Percentiles rank a stretch among this genome's conserved stretches.
Conservation (phyloP, 2,888 invertebrate genomes). For the Crepidodera aurea region DNA sequence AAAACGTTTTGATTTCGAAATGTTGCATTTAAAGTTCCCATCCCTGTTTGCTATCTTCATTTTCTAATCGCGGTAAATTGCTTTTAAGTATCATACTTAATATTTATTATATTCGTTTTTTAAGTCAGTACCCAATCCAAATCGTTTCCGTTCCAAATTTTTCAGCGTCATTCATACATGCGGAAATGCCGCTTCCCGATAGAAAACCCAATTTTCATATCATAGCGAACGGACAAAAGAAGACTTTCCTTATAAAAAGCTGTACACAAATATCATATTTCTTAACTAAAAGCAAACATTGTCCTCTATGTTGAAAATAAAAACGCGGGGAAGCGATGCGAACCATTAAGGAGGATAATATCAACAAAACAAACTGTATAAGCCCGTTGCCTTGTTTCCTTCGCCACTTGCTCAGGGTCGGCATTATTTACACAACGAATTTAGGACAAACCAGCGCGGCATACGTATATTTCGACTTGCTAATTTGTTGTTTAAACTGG, state of each 20-base stretch:
- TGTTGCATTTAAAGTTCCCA: too few species aligned
- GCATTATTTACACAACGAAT: conserved; percentile 13
- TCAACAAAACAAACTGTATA: conserved; percentile 43
- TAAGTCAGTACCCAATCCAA: too few species aligned
- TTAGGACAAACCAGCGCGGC: conserved; percentile 9
- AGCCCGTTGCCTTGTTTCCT: conserved; percentile 31
- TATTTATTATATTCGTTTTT: too few species aligned
- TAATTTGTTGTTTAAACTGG: conserved; percentile 13
- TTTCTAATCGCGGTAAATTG: too few species aligned
- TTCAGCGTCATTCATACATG: conserved; percentile 1
- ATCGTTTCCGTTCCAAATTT: background rate
- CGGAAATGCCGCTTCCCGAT: background rate
- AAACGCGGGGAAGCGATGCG: conserved; percentile 39
- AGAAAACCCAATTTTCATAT: conserved; percentile 26
- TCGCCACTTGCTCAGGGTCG: conserved; percentile 23
- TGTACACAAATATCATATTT: conserved; percentile 32
- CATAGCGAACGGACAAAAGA: conserved; percentile 19
- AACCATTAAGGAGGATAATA: conserved; percentile 46
- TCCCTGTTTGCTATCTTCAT: too few species aligned
- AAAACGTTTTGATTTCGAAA: too few species aligned
- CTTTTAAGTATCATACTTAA: too few species aligned
- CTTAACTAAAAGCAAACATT: conserved; percentile 35
- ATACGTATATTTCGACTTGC: conserved; percentile 14
- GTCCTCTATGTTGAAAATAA: conserved; percentile 33
- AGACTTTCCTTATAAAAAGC: conserved; percentile 14